Evolutionary conservation across 2,888 invertebrate genomes (phyloP).

Genomic region (Nemotelus pantherinus): DNA sequence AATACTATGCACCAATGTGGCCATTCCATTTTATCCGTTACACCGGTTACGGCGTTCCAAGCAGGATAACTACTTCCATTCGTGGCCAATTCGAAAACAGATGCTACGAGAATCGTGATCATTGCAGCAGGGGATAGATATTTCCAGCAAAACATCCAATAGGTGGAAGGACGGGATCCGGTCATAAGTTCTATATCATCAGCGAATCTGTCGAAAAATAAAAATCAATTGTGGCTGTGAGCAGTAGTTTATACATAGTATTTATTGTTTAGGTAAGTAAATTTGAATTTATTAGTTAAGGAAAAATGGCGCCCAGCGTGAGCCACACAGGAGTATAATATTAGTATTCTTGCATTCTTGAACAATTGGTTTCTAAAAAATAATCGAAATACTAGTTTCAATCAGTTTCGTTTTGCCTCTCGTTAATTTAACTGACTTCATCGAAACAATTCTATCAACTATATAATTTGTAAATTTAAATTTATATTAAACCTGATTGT

Average conservation of each 20-base stretch:
- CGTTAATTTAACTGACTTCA: no score
- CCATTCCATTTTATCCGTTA: slow-evolving; percentile 83
- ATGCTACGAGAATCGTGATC: slow-evolving; percentile 85
- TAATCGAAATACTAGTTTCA: no score
- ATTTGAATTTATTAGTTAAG: no score
- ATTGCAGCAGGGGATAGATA: slow-evolving; percentile 90
- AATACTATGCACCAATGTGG: slow-evolving; percentile 84
- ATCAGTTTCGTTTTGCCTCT: no score
- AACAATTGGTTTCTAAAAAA: no score
- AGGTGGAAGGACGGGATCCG: slow-evolving; percentile 84
- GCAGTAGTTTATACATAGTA: background rate
- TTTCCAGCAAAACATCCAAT: slow-evolving; percentile 96
- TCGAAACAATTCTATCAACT: no score
- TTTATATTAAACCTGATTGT: no score
- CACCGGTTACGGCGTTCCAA: slow-evolving; percentile 79
- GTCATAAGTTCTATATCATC: slow-evolving; percentile 97
- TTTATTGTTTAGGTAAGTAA: background rate
- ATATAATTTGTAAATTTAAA: no score
- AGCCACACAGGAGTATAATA: no score
- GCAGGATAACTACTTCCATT: slow-evolving; percentile 87
- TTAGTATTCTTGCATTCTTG: no score
- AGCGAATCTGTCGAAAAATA: slow-evolving; percentile 74
- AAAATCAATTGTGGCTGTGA: background rate
- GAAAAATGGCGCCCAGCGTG: no score
- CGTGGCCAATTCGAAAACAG: slow-evolving; percentile 80